phyloP scores from a whole-genome alignment of 2,888 invertebrate genomes.

The Chrysolina haemoptera region DNA sequence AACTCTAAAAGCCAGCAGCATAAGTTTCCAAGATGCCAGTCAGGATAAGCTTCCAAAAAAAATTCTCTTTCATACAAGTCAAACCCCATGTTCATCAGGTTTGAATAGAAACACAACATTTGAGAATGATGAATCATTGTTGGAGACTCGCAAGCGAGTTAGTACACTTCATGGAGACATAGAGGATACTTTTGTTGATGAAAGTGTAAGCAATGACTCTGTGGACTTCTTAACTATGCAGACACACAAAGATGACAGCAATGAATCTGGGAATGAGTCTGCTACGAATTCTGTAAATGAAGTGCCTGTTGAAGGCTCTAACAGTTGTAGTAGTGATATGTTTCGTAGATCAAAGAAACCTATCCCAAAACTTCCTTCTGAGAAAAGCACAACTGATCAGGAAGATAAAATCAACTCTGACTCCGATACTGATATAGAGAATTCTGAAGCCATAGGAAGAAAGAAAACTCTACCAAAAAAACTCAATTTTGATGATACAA shows the following conservation, averaged over 20 bases:
- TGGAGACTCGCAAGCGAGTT: conserved; percentile 9
- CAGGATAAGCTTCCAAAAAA: conserved; percentile 3
- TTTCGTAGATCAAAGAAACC: conserved; percentile 8
- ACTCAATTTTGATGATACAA: conserved; percentile 34
- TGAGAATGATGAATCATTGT: conserved; percentile 39
- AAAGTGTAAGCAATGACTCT: conserved; percentile 54
- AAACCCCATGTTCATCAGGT: conserved; percentile 37
- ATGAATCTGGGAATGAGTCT: conserved; percentile 5
- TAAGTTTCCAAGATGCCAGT: neutral
- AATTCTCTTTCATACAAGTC: conserved; percentile 33
- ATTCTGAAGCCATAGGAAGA: conserved; percentile 19
- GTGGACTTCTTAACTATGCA: conserved; percentile 55
- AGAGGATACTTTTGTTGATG: conserved; percentile 41
- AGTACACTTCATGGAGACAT: conserved; percentile 20
- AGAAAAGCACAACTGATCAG: neutral
- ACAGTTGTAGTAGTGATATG: neutral
- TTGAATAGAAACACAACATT: conserved; percentile 1
- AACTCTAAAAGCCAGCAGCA: neutral
- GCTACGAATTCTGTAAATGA: neutral
- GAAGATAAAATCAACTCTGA: conserved; percentile 16
- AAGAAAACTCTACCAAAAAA: neutral
- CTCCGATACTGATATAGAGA: conserved; percentile 32
- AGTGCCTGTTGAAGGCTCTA: neutral
- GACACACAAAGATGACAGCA: conserved; percentile 4
- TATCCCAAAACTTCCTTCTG: neutral